Evolutionary conservation across 2,888 invertebrate genomes (phyloP), one percentile per base, ranked within the genome.

Genomic region (Chelonus formosanus): DNA sequence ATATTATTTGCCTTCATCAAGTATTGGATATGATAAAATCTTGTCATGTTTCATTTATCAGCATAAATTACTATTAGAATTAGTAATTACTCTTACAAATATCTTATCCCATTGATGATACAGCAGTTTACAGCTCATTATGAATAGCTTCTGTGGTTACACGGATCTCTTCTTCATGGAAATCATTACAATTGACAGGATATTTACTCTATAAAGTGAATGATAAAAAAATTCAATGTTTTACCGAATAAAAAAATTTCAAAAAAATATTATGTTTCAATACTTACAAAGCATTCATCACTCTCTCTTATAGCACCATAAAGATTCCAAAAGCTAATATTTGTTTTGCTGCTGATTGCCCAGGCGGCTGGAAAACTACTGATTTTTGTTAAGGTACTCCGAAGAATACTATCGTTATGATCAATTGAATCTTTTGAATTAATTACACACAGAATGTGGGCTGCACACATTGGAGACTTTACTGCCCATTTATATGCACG

Each of bases 91-190:
- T 4, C 3, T 31, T 52, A 32, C 32, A 52, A 8, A 7, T 40
- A 5, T 40, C 6, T 40, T 40, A 40, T 40, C 40, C 6, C 6
- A 40, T 40, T 40, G 40, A 48, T 48, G 31, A 48, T 48, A 31
- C 48, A n/a, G 31, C 48, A 43, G 54, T 48, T 32, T 90, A 94
- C 84, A 94, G 87, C 86, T 94, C 94, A 80, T 88, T 93, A 84
- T 94, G 94, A 76, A 90, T 88, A 55, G 75, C 68, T 85, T 94
- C 94, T 55, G 93, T 93, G 64, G 93, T 94, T 36, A 92, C 93
- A 86, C 89, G 90, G 53, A 91, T 84, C 83, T 94, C 94, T 80
- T 93, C 93, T 78, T 92, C 90, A 81, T 94, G 93, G 87, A 93
- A 95, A 2, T 90, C 89, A 35, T 88, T 88, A 77, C 94, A 94